phyloP scores from a whole-genome alignment of 1,140 invertebrate genomes.

The Drosophila bocki region DNA sequence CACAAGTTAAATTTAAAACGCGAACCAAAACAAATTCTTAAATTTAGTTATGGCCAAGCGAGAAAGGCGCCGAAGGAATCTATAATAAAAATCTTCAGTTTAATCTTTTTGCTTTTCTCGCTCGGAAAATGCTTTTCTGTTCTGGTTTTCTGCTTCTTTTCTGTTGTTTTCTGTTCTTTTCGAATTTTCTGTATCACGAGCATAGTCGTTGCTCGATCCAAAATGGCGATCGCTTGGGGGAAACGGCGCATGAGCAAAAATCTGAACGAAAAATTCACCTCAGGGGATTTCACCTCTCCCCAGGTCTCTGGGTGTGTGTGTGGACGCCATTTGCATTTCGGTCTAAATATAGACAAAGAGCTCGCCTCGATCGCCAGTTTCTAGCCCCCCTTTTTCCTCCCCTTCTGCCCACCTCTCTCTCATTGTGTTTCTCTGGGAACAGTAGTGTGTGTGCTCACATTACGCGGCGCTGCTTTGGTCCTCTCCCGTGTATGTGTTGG shows the following conservation, averaged over 20 bases:
- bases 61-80: conserved; percentile 38
- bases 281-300: conserved; percentile 21
- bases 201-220: conserved; percentile 9
- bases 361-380: conserved; percentile 52
- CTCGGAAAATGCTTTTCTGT: conserved; percentile 1
- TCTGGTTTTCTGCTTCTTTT: not conserved
- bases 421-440: not conserved
- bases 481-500: conserved; percentile 21
- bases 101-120: conserved; percentile 7
- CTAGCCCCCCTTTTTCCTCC: conserved; percentile 8
- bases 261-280: conserved; percentile 23
- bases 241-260: conserved; percentile 48
- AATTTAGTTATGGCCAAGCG: conserved; percentile 77
- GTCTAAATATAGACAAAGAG: conserved; percentile 74
- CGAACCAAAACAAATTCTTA: conserved; percentile 82
- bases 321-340: conserved; percentile 72
- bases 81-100: conserved; percentile 63
- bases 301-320: conserved; percentile 1
- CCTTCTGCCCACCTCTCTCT: conserved; percentile 12
- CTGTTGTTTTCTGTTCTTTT: not conserved
- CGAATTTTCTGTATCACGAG: conserved; percentile 20
- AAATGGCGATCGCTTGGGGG: conserved; percentile 39
- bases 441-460: conserved; percentile 39
- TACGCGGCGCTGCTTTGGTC: conserved; percentile 67
- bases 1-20: conserved; percentile 75